phyloP scores from a whole-genome alignment of 2,113 vertebrate species.

The Oceanites oceanicus region DNA sequence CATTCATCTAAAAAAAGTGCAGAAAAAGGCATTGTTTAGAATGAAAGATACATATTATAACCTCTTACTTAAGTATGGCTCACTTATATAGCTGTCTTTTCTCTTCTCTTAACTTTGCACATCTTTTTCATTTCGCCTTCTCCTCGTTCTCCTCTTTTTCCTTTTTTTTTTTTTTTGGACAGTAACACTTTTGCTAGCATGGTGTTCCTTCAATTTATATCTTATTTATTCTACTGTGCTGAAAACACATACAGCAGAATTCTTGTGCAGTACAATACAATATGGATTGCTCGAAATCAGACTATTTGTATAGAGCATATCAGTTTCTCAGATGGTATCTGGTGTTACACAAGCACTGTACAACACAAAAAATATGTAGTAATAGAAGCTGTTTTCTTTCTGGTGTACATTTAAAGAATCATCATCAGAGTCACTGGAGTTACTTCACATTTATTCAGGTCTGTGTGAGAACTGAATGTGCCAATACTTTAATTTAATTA shows the following conservation, averaged over 20 bases:
- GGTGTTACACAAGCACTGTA: not conserved
- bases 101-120: not conserved
- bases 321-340: not conserved
- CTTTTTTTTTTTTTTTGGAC: not conserved
- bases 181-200: not conserved
- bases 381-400: not conserved
- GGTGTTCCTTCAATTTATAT: not conserved
- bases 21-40: constrained; percentile 35
- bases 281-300: not conserved
- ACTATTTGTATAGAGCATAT: not conserved
- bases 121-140: not conserved
- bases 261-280: not conserved
- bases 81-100: not conserved
- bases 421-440: not conserved
- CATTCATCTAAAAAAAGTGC: constrained; percentile 31
- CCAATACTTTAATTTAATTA: not conserved
- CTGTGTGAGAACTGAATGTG: not conserved
- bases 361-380: not conserved
- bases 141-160: not conserved
- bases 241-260: not conserved
- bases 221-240: not conserved
- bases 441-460: not conserved
- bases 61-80: not conserved
- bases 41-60: constrained; percentile 30
- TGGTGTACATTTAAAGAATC: not conserved